Evolutionary conservation across 2,113 vertebrate species (phyloP).

Genomic region (Ameiurus melas): DNA sequence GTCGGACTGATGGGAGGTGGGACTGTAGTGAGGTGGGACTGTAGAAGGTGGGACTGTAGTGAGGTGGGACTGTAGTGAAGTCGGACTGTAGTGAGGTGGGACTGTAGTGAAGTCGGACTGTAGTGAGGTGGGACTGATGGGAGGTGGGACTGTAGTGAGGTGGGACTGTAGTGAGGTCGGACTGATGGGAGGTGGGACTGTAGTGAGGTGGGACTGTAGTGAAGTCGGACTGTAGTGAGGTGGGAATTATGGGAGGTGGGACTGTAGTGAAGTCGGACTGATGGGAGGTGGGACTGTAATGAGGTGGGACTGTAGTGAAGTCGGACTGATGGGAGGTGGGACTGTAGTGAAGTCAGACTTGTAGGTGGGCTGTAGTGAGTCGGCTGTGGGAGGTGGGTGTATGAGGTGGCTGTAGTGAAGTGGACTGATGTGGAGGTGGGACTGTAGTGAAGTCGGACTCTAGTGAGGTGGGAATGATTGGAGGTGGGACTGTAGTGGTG

Average conservation of each 20-base stretch:
- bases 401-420: too few species aligned
- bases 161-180: neutral
- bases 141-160: neutral
- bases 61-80: neutral
- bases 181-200: neutral
- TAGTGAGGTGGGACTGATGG: too few species aligned
- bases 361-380: too few species aligned
- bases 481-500: constrained; percentile 57
- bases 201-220: neutral
- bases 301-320: too few species aligned
- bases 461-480: too few species aligned
- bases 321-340: neutral
- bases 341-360: constrained; percentile 55
- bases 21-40: constrained; percentile 60
- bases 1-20: too few species aligned
- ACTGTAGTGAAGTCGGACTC: neutral
- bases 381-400: too few species aligned
- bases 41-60: constrained; percentile 53
- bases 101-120: neutral
- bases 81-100: neutral
- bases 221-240: constrained; percentile 44
- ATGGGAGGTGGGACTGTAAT: too few species aligned
- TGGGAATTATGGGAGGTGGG: neutral
- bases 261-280: neutral
- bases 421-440: too few species aligned